Conservation (phyloP, 2,888 invertebrate species). For the Andricus curvator region DNA sequence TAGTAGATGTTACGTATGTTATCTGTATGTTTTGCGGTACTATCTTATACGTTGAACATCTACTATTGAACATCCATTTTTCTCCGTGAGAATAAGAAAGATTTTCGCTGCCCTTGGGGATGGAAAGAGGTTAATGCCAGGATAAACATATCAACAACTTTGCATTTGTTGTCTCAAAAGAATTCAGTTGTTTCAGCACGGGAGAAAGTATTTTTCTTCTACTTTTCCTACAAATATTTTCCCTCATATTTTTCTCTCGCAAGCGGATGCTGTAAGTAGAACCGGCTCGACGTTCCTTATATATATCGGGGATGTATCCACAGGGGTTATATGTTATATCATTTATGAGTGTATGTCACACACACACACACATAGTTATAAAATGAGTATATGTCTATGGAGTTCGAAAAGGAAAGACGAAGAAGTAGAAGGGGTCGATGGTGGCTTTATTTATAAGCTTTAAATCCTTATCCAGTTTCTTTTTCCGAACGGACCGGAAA, state of each 20-base stretch:
- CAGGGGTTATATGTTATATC: slow-evolving; percentile 12
- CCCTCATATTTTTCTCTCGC: slow-evolving; percentile 15
- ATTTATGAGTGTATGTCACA: slow-evolving; percentile 15
- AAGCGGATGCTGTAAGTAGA: slow-evolving; percentile 16
- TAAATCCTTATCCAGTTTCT: slow-evolving; percentile 45
- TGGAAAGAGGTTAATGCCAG: background rate
- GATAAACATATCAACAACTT: slow-evolving; percentile 21
- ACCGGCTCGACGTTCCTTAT: slow-evolving; percentile 12
- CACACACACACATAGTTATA: background rate
- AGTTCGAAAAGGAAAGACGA: slow-evolving; percentile 24
- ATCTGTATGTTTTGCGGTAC: too few relatives aligned
- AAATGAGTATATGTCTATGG: slow-evolving; percentile 5
- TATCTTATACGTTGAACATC: too few relatives aligned
- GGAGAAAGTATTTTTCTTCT: background rate
- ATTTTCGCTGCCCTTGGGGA: background rate
- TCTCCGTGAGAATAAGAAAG: background rate
- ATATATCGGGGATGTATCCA: background rate
- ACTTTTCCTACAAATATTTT: slow-evolving; percentile 20
- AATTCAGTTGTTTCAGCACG: slow-evolving; percentile 27
- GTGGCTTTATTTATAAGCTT: slow-evolving; percentile 2
- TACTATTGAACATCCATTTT: too few relatives aligned
- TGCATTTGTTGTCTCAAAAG: background rate
- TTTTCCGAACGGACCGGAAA: slow-evolving; percentile 45
- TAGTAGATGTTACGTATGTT: too few relatives aligned
- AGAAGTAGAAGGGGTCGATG: background rate